Percentiles rank a stretch among this genome's conserved stretches.
Evolutionary conservation across 2,113 vertebrate genomes (phyloP).

Genomic region (Anarhynchus alexandrinus): DNA sequence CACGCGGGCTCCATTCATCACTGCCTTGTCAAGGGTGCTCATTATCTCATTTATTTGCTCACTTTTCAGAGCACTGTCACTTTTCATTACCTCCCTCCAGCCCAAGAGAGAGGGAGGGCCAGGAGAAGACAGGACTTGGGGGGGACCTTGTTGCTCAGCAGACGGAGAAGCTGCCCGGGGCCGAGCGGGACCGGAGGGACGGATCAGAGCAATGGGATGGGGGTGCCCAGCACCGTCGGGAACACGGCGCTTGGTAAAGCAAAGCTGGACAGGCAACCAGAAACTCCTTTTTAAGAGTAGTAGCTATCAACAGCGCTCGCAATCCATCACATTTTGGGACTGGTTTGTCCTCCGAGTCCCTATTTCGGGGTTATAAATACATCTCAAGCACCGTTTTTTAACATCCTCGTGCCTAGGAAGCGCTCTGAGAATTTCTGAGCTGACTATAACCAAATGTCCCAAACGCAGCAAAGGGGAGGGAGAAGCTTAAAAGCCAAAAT

Average conservation of each 20-base stretch:
- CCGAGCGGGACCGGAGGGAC: accelerated
- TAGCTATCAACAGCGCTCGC: background rate
- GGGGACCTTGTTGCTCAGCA: background rate
- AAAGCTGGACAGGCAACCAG: background rate
- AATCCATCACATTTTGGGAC: background rate
- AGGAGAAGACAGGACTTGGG: background rate
- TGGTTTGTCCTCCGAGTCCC: background rate
- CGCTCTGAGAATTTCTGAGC: background rate
- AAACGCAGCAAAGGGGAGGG: background rate
- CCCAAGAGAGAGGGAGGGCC: background rate
- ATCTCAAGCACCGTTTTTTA: background rate
- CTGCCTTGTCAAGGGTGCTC: background rate
- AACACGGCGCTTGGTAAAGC: background rate
- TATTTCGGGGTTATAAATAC: accelerated
- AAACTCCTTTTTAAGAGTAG: background rate
- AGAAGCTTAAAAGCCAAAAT: background rate
- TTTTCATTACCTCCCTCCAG: background rate
- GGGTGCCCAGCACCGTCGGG: background rate
- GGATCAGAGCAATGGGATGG: accelerated
- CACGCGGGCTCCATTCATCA: background rate
- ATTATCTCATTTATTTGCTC: background rate
- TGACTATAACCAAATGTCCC: background rate
- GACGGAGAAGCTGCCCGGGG: background rate
- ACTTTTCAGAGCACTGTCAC: background rate
- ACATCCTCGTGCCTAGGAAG: background rate